A percentile compares a stretch with the other conserved stretches of the same genome.
phyloP scores from a whole-genome alignment of 2,888 invertebrate genomes.

The Dryobotodes eremita region DNA sequence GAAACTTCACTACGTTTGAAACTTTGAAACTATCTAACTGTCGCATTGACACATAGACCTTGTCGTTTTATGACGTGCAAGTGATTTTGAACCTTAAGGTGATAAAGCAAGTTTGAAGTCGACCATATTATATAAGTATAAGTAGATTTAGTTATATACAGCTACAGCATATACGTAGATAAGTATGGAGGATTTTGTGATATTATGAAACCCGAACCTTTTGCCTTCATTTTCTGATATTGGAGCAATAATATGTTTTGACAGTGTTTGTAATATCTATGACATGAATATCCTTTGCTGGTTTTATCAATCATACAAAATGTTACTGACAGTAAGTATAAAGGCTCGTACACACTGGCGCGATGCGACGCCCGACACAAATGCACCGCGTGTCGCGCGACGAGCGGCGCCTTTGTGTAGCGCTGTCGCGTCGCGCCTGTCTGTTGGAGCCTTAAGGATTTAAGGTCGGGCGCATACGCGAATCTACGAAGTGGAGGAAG shows the following conservation, averaged over 20 bases:
- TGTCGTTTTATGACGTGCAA: background rate
- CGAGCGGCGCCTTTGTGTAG: too few relatives aligned
- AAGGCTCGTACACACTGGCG: too few relatives aligned
- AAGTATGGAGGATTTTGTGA: constrained; percentile 23
- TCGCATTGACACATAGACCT: background rate
- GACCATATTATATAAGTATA: background rate
- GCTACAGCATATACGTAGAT: background rate
- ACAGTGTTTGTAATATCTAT: constrained; percentile 28
- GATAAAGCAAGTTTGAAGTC: background rate
- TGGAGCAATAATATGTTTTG: constrained; percentile 38
- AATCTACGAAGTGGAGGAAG: background rate
- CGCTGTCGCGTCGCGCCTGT: too few relatives aligned
- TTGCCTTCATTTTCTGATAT: constrained; percentile 27
- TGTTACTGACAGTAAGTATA: constrained; percentile 17
- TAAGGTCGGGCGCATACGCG: background rate
- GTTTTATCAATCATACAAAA: constrained; percentile 35
- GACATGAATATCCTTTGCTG: constrained; percentile 24
- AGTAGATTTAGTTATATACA: background rate
- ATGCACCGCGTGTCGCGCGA: too few relatives aligned
- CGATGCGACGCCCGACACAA: too few relatives aligned
- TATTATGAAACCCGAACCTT: constrained; percentile 25
- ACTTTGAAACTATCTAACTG: background rate
- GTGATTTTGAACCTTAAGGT: background rate
- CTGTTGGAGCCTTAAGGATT: too few relatives aligned
- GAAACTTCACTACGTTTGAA: background rate